phyloP scores from a whole-genome alignment of 53 echinoderm and acorn worm genomes.

The Holothuria scabra region DNA sequence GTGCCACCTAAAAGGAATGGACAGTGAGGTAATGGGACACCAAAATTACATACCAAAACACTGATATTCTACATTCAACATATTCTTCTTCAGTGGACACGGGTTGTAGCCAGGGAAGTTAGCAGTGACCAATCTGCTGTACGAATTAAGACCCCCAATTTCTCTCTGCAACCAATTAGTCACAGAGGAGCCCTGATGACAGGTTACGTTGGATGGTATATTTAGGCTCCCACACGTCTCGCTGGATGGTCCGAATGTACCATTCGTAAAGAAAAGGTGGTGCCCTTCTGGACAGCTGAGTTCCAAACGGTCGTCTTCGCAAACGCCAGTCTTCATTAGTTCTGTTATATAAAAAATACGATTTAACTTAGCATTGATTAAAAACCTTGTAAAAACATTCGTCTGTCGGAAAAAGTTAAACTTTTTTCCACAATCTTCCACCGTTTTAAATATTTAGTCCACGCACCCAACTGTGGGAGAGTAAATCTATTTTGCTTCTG shows the following conservation, averaged over 20 bases:
- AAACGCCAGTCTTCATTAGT: neutral
- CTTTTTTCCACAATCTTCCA: too few relatives aligned
- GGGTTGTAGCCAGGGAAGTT: neutral
- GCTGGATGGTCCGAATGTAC: neutral
- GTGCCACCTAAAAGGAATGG: too few relatives aligned
- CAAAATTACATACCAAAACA: neutral
- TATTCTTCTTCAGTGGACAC: neutral
- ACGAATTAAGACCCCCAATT: neutral
- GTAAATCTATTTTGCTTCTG: too few relatives aligned
- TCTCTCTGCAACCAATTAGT: neutral
- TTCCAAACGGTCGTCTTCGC: constrained; percentile 3
- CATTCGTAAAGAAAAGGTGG: neutral
- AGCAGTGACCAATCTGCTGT: neutral
- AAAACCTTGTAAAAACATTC: too few relatives aligned
- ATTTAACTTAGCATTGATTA: too few relatives aligned
- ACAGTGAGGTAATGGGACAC: too few relatives aligned
- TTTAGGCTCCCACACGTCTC: neutral
- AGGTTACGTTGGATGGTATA: neutral
- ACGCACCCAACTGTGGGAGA: too few relatives aligned
- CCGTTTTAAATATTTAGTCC: too few relatives aligned
- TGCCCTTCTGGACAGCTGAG: neutral
- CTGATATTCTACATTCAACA: neutral
- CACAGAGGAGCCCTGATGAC: neutral
- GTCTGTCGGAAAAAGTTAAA: too few relatives aligned
- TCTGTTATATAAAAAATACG: neutral